A percentile compares a stretch with the other conserved stretches of the same genome.
Evolutionary conservation across 2,888 invertebrate genomes (phyloP).

Genomic region (Coelogynopora nodosa): DNA sequence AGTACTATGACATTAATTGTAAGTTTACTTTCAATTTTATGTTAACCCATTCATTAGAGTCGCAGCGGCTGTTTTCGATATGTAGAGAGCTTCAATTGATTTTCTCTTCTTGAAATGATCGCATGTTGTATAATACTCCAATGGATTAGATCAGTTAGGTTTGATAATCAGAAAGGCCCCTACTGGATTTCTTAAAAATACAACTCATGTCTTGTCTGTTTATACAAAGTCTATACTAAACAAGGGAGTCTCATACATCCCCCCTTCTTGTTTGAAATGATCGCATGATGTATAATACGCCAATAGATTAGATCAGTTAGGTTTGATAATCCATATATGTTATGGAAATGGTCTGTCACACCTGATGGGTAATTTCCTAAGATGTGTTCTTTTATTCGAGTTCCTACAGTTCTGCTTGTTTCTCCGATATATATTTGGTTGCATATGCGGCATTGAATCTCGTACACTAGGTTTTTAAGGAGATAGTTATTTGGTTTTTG

Average conservation of each 20-base stretch:
- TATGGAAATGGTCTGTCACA: slow-evolving; percentile 24
- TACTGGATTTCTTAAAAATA: too few relatives aligned
- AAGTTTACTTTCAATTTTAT: not conserved
- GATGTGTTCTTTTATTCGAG: slow-evolving; percentile 23
- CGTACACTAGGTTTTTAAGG: too few relatives aligned
- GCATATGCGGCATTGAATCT: slow-evolving; percentile 2
- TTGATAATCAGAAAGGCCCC: too few relatives aligned
- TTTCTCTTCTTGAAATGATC: not conserved
- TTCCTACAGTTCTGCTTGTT: slow-evolving; percentile 14
- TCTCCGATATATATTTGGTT: slow-evolving; percentile 13
- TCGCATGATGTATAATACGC: not conserved
- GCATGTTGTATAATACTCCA: not conserved
- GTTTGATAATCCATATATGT: slow-evolving; percentile 4
- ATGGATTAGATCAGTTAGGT: slow-evolving; percentile 15
- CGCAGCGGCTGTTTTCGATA: not conserved
- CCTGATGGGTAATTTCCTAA: slow-evolving; percentile 8
- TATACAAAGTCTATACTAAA: too few relatives aligned
- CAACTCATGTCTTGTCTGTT: too few relatives aligned
- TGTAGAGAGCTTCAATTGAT: slow-evolving; percentile 12
- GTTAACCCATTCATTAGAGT: slow-evolving; percentile 1
- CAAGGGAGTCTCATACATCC: too few relatives aligned
- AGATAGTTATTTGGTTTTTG: too few relatives aligned
- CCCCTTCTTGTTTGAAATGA: not conserved
- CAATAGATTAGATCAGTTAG: not conserved
- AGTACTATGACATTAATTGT: not conserved